A percentile compares a stretch with the other conserved stretches of the same genome.
These are phyloP conservation scores for Brachionus rubens DNA, from an alignment of 1,140 invertebrate species.

Conservation along the genomic window DNA sequence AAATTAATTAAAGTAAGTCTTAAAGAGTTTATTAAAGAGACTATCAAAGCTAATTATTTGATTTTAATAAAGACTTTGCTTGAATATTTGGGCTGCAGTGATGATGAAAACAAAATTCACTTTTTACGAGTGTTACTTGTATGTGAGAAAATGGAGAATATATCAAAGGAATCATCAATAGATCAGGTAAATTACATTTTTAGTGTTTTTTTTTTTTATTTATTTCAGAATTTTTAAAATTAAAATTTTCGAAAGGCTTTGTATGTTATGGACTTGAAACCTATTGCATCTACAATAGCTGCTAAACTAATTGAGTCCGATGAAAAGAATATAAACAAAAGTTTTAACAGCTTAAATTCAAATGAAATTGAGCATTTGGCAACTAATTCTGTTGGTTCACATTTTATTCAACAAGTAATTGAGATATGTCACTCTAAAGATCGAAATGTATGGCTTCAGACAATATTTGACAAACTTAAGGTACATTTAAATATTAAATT, in stretches of 20 bases:
- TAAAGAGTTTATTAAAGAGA: background rate
- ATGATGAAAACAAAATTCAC: constrained; percentile 25
- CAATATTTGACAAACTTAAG: constrained; percentile 31
- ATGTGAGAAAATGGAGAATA: constrained; percentile 6
- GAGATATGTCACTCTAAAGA: constrained; percentile 4
- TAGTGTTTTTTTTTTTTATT: background rate
- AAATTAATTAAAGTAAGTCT: constrained; percentile 6
- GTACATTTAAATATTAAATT: background rate
- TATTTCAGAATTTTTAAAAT: background rate
- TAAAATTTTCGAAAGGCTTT: too few species aligned
- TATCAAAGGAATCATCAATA: constrained; percentile 24
- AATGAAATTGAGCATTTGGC: constrained; percentile 36
- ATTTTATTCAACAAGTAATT: constrained; percentile 10
- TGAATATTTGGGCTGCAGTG: background rate
- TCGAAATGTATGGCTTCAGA: constrained; percentile 32
- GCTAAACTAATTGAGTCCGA: constrained; percentile 24
- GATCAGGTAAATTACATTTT: constrained; percentile 9
- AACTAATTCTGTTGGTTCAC: constrained; percentile 36
- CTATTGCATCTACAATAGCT: constrained; percentile 38
- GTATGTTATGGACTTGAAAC: constrained; percentile 20
- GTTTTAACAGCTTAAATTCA: constrained; percentile 41
- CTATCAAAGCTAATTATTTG: background rate
- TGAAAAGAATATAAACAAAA: constrained; percentile 39
- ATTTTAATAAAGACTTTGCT: background rate
- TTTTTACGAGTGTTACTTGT: constrained; percentile 37